Evolutionary conservation across 1,140 invertebrate genomes (phyloP), one percentile per base, ranked within the genome.

Genomic region (Brachionus rubens): DNA sequence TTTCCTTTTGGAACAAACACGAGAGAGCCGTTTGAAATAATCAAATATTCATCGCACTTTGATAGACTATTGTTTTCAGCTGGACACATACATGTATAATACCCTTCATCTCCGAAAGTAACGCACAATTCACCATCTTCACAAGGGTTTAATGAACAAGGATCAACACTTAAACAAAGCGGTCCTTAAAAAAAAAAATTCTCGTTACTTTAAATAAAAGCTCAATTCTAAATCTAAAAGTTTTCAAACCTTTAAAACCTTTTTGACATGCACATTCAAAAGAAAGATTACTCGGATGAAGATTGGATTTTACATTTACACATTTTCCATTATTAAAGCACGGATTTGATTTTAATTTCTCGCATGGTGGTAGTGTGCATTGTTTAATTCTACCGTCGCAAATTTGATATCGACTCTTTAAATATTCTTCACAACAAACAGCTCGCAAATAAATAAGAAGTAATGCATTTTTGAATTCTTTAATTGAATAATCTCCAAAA

Each of bases 311-410:
- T 12, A 36, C 30, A 59, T 59, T 59, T 6, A 36, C 30, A 21
- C 54, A 59, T 41, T 36, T 59, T 59, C 54, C 54, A 59, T 36
- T 59, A 28, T 59, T 59, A 40, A 59, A 59, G 16, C 54, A 59
- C 6, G 54, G 54, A 6, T 33, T 59, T 19, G 3, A 36, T 19
- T 59, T 40, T 10, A 36, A 36, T 7, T 28, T 36, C 36, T 59
- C 54, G n/a, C 54, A 59, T 59, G 54, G 54, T 7, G 54, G 54
- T 33, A 59, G 19, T 7, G 36, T 0, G 36, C 54, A 59, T 59
- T 59, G 12, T 12, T 59, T n/a, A 10, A 6, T 33, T 16, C 16
- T 26, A 6, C 54, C 54, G 19, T n/a, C 54, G n/a, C 54, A 59
- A 16, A 59, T 59, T 59, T 59, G 54, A 16, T 33, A 12, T 24